Percentiles rank a stretch among this genome's conserved stretches.
These are phyloP conservation scores for Agrotis ipsilon DNA, from an alignment of 2,888 invertebrate genomes.

Conservation along the genomic window DNA sequence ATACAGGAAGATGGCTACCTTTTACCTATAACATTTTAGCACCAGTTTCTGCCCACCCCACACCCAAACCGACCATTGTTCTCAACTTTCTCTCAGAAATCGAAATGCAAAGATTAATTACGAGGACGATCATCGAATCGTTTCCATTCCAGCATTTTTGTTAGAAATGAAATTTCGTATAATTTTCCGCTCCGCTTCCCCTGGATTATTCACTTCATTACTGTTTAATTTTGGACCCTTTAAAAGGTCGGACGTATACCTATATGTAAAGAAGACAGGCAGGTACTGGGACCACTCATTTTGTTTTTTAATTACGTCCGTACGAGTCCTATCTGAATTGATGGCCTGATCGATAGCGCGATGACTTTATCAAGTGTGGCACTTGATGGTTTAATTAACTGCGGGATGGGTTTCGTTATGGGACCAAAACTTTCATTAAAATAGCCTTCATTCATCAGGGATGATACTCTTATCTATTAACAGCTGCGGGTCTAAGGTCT, in stretches of 20 bases:
- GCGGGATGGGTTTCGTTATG: conserved; percentile 4
- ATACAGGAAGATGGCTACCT: neutral
- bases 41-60: conserved; percentile 3
- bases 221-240: conserved; percentile 72
- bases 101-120: conserved; percentile 60
- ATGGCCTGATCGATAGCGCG: conserved; percentile 31
- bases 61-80: conserved; percentile 10
- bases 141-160: conserved; percentile 64
- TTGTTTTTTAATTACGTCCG: conserved; percentile 61
- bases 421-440: neutral
- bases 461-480: neutral
- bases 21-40: neutral
- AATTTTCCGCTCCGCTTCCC: conserved; percentile 71
- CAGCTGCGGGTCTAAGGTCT: too few species aligned
- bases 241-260: conserved; percentile 67
- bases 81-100: conserved; percentile 46
- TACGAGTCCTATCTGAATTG: conserved; percentile 22
- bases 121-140: conserved; percentile 57
- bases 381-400: conserved; percentile 41
- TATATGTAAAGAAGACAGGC: conserved; percentile 8
- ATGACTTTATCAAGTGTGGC: conserved; percentile 22
- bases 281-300: conserved; percentile 44
- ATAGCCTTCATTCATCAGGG: neutral
- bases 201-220: conserved; percentile 76
- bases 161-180: conserved; percentile 68